Base-by-base conservation (phyloP, 1,140 invertebrate species). In the Riptortus pedestris region DNA sequence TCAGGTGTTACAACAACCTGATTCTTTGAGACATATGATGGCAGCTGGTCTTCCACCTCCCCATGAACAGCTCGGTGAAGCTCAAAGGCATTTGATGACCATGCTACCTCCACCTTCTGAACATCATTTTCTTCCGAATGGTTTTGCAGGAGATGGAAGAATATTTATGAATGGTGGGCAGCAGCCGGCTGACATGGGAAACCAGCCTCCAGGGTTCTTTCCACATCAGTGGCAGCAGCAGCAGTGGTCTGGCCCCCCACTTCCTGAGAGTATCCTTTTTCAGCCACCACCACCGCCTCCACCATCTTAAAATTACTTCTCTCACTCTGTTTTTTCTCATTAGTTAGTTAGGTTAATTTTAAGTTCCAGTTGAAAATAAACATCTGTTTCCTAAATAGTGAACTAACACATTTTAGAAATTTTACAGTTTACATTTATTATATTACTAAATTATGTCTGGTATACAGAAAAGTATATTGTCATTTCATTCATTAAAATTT, bases 241-340 rank as follows among this genome's bases (percentile, higher is more conserved):
- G 51, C 51, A 55, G 51, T 55, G 51, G 51, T 27, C 51, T 55
- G 51, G 51, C 51, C 51, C 51, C 51, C 51, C 51, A 14, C 51
- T 55, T 7, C 51, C 51, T 20, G 51, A 55, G 20, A 22, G 24
- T 24, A 26, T 55, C 51, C 51, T 55, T 24, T 55, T 55, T 24
- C 51, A 55, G 26, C 51, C 51, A 55, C 51, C 51, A 14, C 51
- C 51, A 24, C 51, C 51, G 24, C 51, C 51, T 55, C 51, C 51
- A 24, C 51, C 51, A 27, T 55, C 51, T 55, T 55, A 55, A 55
- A 47, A 55, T 24, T 4, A 55, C 51, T 55, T 24, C 51, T 55
- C 51, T 55, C 51, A 51, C 48, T 24, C 18, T 55, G 20, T 55
- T 26, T 55, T 55, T 16, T 55, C 20, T 38, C 24, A 24, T 24